These are phyloP conservation scores for Ailurus styani DNA, from an alignment of 2,113 vertebrate genomes.

Conservation along the genomic window DNA sequence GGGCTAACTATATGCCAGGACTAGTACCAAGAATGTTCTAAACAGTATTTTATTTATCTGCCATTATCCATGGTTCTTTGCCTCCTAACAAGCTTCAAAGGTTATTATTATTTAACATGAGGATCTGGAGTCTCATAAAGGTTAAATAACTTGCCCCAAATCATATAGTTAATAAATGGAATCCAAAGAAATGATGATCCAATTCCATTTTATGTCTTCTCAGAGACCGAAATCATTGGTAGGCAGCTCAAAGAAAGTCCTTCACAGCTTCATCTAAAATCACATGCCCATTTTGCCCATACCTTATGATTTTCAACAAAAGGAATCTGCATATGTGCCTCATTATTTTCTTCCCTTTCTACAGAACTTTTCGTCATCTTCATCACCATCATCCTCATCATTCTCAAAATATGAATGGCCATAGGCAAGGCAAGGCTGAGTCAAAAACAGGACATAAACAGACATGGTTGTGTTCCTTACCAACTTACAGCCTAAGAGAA, in stretches of 20 bases:
- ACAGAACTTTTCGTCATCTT: neutral
- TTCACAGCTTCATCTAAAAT: neutral
- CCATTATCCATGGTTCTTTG: neutral
- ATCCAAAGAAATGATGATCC: neutral
- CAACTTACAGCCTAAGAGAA: neutral
- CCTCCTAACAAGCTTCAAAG: neutral
- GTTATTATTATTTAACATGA: neutral
- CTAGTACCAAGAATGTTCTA: neutral
- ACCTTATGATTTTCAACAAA: neutral
- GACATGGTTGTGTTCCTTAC: neutral
- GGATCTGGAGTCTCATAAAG: neutral
- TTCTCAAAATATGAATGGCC: neutral
- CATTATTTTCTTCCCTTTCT: neutral
- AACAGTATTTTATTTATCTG: neutral
- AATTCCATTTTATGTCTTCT: neutral
- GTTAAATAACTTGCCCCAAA: constrained; percentile 9
- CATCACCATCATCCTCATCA: neutral
- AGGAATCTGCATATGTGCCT: neutral
- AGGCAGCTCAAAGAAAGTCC: neutral
- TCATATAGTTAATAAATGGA: neutral
- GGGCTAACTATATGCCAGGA: neutral
- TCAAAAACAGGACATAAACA: neutral
- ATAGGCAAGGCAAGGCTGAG: neutral
- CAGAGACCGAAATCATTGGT: neutral
- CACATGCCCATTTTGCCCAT: neutral